Base-by-base conservation (phyloP, 2,888 invertebrate genomes). In the Gerris lacustris region DNA sequence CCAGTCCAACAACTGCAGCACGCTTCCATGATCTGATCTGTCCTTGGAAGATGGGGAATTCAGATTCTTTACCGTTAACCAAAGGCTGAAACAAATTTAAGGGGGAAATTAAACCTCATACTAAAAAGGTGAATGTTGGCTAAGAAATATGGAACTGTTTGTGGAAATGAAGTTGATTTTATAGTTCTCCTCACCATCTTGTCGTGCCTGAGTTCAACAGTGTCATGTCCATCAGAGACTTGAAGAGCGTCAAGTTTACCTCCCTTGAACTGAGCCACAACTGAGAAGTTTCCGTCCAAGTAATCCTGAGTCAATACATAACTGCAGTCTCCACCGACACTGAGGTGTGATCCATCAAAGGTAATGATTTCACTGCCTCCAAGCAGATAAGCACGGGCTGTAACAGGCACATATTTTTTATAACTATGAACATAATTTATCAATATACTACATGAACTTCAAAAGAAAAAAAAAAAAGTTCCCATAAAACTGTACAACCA, bases 291-390 rank as follows among this genome's bases (percentile, higher is more conserved):
- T 73, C 91, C 87, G 79, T 94, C 89, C 17, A 88, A 85, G 77
- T 89, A 88, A 80, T 96, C 96, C 77, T 91, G 88, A 0, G 89
- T 89, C 6, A 96, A 82, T 0, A 95, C 82, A 80, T 95, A 95
- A 78, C 88, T 88, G 83, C 96, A 96, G 68, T 84, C 84, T 63
- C 93, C 94, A 0, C 88, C 73, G 84, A 93, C 89, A 6, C 89
- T 88, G 75, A 89, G 82, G 79, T 92, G 89, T 75, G 87, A 86
- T 0, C 90, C 90, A 80, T 96, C 96, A 81, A 94, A 95, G 0
- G 93, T 94, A 81, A 92, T 90, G 80, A 92, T 86, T 81, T 94
- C 91, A 77, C 91, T 89, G 1, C 91, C 91, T 78, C 92, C 91
- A 11, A 88, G 83, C 5, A 94, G 79, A 62, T 87, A 84, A 7